Conservation (phyloP, 2,113 vertebrate genomes). For the Crotalus tigris region DNA sequence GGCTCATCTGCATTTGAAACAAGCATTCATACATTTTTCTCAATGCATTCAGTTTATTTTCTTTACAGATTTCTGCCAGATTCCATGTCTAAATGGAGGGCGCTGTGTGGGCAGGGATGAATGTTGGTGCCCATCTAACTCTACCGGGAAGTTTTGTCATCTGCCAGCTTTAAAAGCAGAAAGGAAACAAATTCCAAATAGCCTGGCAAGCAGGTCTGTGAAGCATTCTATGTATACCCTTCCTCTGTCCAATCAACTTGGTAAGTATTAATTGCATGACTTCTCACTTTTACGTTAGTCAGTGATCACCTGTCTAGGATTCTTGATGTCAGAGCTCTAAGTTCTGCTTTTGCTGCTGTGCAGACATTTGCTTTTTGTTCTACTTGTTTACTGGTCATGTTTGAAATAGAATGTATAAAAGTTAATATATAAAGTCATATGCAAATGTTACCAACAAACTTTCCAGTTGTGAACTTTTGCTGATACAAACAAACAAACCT, state of each 20-base stretch:
- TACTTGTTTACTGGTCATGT: neutral
- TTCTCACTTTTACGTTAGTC: neutral
- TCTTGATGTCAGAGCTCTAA: neutral
- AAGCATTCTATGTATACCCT: conserved; percentile 84
- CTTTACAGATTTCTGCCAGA: conserved; percentile 88
- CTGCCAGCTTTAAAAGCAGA: conserved; percentile 66
- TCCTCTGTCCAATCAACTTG: conserved; percentile 81
- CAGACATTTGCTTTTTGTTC: neutral
- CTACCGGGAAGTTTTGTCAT: conserved; percentile 95
- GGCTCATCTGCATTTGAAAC: neutral
- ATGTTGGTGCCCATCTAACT: conserved; percentile 88
- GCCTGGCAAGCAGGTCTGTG: conserved; percentile 54
- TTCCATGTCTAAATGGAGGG: conserved; percentile 92
- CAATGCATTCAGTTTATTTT: conserved; percentile 21
- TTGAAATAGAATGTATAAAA: neutral
- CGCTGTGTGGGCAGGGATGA: conserved; percentile 90
- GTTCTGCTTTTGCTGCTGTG: neutral
- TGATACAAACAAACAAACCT: no score
- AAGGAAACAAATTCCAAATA: conserved; percentile 52
- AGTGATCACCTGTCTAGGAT: neutral
- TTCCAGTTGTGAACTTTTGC: neutral
- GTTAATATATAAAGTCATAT: neutral
- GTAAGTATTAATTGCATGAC: conserved; percentile 50
- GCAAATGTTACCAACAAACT: neutral
- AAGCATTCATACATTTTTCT: conserved; percentile 16